Percentiles rank a stretch among this genome's conserved stretches.
phyloP scores from a whole-genome alignment of 2,113 vertebrate species.

The Ceyx cyanopectus region DNA sequence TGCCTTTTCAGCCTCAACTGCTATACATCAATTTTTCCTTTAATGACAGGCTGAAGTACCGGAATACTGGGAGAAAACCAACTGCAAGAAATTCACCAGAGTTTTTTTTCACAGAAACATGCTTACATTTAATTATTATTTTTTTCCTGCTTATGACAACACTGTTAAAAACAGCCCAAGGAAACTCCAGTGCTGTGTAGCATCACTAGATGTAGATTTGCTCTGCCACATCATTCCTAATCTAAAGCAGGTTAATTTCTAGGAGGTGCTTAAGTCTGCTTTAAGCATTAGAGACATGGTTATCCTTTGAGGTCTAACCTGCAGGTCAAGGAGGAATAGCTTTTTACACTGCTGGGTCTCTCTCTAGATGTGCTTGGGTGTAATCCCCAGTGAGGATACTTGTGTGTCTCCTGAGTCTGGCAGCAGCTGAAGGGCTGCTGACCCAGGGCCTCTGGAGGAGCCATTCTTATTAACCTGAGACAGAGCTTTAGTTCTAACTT shows the following conservation, averaged over 20 bases:
- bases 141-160: constrained; percentile 2
- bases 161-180: constrained; percentile 7
- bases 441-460: neutral
- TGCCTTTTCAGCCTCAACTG: neutral
- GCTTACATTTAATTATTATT: neutral
- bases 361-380: constrained; percentile 14
- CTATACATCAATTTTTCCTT: neutral
- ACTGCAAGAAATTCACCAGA: neutral
- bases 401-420: neutral
- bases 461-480: neutral
- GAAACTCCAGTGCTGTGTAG: neutral
- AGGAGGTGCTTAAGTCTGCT: constrained; percentile 13
- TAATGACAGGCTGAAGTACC: neutral
- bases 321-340: constrained; percentile 45
- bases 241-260: constrained; percentile 48
- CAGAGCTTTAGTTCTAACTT: neutral
- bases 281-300: neutral
- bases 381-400: neutral
- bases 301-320: constrained; percentile 34
- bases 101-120: neutral
- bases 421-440: neutral
- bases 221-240: constrained; percentile 8
- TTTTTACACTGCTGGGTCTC: neutral
- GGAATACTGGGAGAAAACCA: neutral
- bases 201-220: neutral